Base-by-base conservation (phyloP, 2,113 vertebrate species). In the Colistium nudipinnis region DNA sequence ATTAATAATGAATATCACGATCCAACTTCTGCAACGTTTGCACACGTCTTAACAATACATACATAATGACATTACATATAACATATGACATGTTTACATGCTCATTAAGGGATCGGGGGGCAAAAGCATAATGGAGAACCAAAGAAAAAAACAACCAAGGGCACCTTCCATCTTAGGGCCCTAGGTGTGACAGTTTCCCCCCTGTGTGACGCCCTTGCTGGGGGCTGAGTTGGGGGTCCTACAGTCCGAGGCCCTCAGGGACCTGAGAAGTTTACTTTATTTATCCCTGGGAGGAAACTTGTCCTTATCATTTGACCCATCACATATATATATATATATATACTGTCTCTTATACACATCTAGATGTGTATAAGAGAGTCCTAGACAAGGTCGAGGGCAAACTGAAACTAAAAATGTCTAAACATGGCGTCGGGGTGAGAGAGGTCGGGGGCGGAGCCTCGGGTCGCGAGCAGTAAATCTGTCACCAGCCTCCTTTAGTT, bases 271-370 rank as follows among this genome's bases (percentile, higher is more conserved):
- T 70, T 45, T 6, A 53, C 22, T 70, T 70, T 35, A 61, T 76
- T 76, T 49, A 64, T 77, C 74, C 69, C 61, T 53, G 33, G 44
- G 74, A 70, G 77, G 49, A 74, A 70, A 62, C 36, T 38, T 14
- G 49, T 70, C 64, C 77, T 70, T 17, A 38, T 48, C 10, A 47
- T 70, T 52, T 77, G 77, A 80, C 74, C 64, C 41, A 22, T 25
- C 24, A 47, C 44, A 13, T 28, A 61, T 70, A 0, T 39, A 57
- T n/a, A n/a, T n/a, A n/a, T n/a, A n/a, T n/a, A n/a, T n/a, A n/a
- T n/a, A n/a, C n/a, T n/a, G n/a, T n/a, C n/a, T n/a, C n/a, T n/a
- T n/a, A n/a, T n/a, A n/a, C n/a, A n/a, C n/a, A n/a, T n/a, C n/a
- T n/a, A n/a, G n/a, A n/a, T n/a, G n/a, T n/a, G n/a, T n/a, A n/a